phyloP scores from a whole-genome alignment of 2,797 vertebrate genomes.

The Sphaeramia orbicularis region DNA sequence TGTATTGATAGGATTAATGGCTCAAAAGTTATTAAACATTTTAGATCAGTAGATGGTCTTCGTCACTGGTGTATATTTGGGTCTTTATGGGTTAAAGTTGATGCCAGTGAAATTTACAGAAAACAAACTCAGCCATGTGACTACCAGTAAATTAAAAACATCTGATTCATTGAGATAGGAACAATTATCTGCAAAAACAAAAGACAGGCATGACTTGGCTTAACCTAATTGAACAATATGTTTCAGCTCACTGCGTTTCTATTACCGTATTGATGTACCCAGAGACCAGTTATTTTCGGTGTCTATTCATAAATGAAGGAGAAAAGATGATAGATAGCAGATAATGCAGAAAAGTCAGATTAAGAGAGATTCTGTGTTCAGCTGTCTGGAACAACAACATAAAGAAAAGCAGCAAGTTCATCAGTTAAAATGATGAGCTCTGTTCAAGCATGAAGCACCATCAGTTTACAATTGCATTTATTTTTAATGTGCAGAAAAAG shows the following conservation, averaged over 20 bases:
- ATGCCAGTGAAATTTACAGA: background rate
- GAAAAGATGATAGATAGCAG: constrained; percentile 4
- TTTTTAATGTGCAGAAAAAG: too few relatives aligned
- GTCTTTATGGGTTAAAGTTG: too few relatives aligned
- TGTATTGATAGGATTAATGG: too few relatives aligned
- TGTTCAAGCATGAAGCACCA: background rate
- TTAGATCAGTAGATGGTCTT: too few relatives aligned
- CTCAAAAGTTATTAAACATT: too few relatives aligned
- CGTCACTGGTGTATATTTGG: too few relatives aligned
- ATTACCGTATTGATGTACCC: constrained; percentile 3
- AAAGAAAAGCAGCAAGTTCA: constrained; percentile 9
- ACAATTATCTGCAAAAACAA: background rate
- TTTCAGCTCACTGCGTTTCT: constrained; percentile 2
- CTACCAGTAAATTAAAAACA: background rate
- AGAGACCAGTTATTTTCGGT: background rate
- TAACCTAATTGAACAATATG: background rate
- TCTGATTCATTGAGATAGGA: background rate
- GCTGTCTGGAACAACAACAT: constrained; percentile 15
- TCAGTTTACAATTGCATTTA: background rate
- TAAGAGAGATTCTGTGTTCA: background rate
- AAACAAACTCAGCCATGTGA: background rate
- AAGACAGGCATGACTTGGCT: background rate
- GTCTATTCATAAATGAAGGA: background rate
- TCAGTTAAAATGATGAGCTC: constrained; percentile 3
- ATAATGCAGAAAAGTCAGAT: background rate